Evolutionary conservation across 2,113 vertebrate species (phyloP).

Genomic region (Elanus axillaris): DNA sequence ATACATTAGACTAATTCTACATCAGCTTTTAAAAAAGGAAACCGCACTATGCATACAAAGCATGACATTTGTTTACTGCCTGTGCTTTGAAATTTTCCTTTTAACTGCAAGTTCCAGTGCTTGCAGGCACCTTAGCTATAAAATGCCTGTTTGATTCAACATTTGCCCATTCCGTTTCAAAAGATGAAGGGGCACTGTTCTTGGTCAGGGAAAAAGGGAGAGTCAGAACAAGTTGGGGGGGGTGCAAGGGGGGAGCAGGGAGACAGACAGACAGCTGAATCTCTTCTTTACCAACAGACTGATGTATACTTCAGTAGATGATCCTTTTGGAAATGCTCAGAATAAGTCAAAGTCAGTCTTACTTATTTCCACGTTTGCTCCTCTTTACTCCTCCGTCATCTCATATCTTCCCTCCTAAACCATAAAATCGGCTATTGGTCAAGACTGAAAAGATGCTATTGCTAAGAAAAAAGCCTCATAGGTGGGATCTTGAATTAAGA

Average conservation of each 20-base stretch:
- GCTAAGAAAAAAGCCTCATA: not conserved
- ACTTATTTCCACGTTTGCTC: not conserved
- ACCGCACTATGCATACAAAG: not conserved
- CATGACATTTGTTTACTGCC: not conserved
- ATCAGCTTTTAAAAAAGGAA: not conserved
- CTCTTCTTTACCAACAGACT: not conserved
- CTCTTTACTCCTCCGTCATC: not conserved
- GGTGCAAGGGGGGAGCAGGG: fast-evolving
- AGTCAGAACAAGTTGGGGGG: not conserved
- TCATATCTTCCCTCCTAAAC: not conserved
- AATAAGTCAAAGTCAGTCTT: not conserved
- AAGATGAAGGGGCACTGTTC: not conserved
- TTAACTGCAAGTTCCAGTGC: not conserved
- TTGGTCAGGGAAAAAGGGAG: not conserved
- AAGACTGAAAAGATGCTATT: not conserved
- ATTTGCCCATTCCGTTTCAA: not conserved
- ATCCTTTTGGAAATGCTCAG: not conserved
- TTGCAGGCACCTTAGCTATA: not conserved
- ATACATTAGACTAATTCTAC: not conserved
- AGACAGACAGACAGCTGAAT: not conserved
- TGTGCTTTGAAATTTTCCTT: not conserved
- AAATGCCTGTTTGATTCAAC: not conserved
- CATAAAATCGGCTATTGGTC: not conserved
- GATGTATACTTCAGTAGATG: not conserved
- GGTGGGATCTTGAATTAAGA: not conserved